phyloP scores from a whole-genome alignment of 2,113 vertebrate genomes.

The Lepus timidus region DNA sequence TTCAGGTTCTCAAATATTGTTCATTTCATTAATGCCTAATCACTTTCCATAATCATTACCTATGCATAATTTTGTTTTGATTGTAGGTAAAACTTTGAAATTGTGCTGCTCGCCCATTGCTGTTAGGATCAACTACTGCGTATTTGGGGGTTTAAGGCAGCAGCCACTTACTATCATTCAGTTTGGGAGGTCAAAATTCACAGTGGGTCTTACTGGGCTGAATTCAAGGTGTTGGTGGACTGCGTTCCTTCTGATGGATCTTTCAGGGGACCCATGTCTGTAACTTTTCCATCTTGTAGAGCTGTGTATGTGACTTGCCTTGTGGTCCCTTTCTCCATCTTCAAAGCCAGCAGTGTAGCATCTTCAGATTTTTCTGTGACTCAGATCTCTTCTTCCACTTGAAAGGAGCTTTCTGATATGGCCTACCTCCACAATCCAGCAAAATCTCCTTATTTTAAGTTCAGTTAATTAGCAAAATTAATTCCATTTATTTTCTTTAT shows the following conservation, averaged over 20 bases:
- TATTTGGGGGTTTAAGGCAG: background rate
- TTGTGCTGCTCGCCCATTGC: background rate
- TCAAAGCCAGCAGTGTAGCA: background rate
- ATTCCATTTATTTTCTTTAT: background rate
- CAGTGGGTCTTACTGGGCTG: background rate
- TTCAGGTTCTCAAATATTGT: constrained; percentile 15
- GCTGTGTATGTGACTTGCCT: background rate
- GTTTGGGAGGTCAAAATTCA: background rate
- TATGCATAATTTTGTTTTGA: background rate
- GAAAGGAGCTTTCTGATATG: background rate
- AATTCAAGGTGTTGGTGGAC: background rate
- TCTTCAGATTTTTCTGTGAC: background rate
- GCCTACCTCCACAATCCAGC: background rate
- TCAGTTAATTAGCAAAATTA: background rate
- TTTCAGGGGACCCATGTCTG: background rate
- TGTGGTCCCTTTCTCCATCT: background rate
- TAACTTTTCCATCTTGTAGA: background rate
- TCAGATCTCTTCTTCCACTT: background rate
- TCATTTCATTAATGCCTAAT: constrained; percentile 39
- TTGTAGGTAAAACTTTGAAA: background rate
- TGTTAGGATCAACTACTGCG: background rate
- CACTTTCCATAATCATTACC: background rate
- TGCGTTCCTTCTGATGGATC: background rate
- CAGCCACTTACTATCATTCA: background rate
- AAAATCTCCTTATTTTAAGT: background rate